Evolutionary conservation across 2,888 invertebrate species (phyloP).

Genomic region (Sinodicranocentrus sp.): DNA sequence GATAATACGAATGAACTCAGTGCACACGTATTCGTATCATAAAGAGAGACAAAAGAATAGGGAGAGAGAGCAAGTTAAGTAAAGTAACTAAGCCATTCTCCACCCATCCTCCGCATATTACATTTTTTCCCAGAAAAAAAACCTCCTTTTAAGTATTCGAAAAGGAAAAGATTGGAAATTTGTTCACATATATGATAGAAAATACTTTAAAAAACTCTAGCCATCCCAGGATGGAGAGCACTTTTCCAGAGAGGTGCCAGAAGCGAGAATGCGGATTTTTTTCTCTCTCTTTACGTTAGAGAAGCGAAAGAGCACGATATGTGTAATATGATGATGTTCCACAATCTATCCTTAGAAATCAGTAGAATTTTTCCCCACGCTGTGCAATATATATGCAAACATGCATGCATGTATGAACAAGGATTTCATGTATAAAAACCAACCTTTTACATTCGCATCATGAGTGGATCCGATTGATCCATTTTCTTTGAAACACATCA

Average conservation of each 20-base stretch:
- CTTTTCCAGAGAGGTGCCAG: slow-evolving; percentile 6
- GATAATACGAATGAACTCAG: slow-evolving; percentile 26
- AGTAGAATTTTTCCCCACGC: too few relatives aligned
- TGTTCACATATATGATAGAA: slow-evolving; percentile 25
- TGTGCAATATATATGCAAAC: too few relatives aligned
- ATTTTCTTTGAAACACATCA: slow-evolving; percentile 55
- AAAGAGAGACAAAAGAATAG: neutral
- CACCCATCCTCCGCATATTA: neutral
- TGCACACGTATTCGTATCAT: neutral
- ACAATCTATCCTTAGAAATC: too few relatives aligned
- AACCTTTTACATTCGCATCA: slow-evolving; percentile 43
- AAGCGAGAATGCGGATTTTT: slow-evolving; percentile 2
- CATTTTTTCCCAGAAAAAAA: neutral
- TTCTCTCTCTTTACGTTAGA: too few relatives aligned
- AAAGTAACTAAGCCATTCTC: slow-evolving; percentile 30
- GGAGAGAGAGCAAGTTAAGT: slow-evolving; percentile 1
- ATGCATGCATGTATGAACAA: slow-evolving; percentile 24
- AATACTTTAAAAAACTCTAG: too few relatives aligned
- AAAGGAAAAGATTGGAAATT: slow-evolving; percentile 16
- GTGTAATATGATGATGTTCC: too few relatives aligned
- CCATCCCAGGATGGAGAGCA: too few relatives aligned
- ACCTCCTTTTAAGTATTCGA: slow-evolving; percentile 30
- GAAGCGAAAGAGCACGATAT: too few relatives aligned
- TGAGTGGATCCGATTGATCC: slow-evolving; percentile 53
- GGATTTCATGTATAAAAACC: slow-evolving; percentile 41